phyloP scores from a whole-genome alignment of 2,113 vertebrate species.

The Motacilla tschutschensis region DNA sequence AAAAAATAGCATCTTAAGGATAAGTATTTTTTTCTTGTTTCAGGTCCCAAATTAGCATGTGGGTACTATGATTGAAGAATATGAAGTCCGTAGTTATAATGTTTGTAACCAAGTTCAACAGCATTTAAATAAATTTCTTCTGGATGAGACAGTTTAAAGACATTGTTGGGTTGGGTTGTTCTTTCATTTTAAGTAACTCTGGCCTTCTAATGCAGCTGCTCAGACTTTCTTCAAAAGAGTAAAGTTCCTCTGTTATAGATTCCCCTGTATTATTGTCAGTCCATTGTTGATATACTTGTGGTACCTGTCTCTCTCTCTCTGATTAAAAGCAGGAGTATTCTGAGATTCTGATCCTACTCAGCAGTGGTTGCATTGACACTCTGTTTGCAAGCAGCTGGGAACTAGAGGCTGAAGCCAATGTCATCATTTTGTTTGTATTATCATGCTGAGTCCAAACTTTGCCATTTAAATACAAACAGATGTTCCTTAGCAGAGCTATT shows the following conservation, averaged over 20 bases:
- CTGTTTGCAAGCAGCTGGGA: neutral
- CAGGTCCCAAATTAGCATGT: neutral
- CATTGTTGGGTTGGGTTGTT: neutral
- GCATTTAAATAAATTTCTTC: neutral
- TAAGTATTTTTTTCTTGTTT: neutral
- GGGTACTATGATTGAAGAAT: neutral
- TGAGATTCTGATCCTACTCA: neutral
- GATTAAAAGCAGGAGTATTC: neutral
- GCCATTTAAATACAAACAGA: slow-evolving; percentile 23
- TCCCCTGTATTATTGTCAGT: neutral
- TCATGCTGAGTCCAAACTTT: neutral
- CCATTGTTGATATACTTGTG: neutral
- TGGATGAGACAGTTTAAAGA: neutral
- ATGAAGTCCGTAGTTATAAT: neutral
- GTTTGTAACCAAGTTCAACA: neutral
- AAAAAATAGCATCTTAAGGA: neutral
- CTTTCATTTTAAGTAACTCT: neutral
- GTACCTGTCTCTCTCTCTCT: neutral
- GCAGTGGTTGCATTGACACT: neutral
- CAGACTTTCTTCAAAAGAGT: neutral
- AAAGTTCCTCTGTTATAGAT: neutral
- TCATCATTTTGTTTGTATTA: slow-evolving; percentile 18
- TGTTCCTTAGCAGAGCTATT: neutral
- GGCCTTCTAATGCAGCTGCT: neutral
- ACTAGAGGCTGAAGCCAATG: neutral